Conservation (phyloP, 2,797 vertebrate species). For the Salmo trutta region DNA sequence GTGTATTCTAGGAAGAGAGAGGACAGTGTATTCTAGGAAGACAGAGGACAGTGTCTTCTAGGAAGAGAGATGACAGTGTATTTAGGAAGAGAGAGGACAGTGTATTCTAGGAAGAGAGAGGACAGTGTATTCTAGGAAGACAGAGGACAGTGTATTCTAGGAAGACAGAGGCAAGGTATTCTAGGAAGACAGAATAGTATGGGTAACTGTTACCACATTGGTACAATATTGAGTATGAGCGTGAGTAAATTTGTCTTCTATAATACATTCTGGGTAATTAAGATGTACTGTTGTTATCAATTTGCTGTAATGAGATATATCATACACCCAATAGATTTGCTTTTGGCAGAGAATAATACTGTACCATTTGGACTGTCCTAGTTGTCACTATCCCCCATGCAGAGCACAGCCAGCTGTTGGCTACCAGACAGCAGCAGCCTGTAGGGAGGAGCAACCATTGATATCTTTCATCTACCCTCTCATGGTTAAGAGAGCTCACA, state of each 20-base stretch:
- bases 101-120: too few relatives aligned
- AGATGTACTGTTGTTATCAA: neutral
- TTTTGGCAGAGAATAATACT: neutral
- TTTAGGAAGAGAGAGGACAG: too few relatives aligned
- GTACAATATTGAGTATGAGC: too few relatives aligned
- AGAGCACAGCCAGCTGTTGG: constrained; percentile 5
- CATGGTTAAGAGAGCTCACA: neutral
- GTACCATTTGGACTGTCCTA: neutral
- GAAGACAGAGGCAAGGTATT: too few relatives aligned
- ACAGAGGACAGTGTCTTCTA: too few relatives aligned
- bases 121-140: too few relatives aligned
- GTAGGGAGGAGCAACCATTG: neutral
- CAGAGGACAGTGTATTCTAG: too few relatives aligned
- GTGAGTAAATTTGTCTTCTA: neutral
- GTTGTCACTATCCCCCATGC: neutral
- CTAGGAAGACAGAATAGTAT: too few relatives aligned
- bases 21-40: too few relatives aligned
- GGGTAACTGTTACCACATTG: too few relatives aligned
- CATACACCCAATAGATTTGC: neutral
- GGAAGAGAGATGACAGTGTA: too few relatives aligned
- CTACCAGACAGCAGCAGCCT: neutral
- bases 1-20: too few relatives aligned
- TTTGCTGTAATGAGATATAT: neutral
- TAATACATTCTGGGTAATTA: neutral
- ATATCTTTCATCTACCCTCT: constrained; percentile 1